phyloP scores from a whole-genome alignment of 1,140 invertebrate species.

The Ditylenchus dipsaci region DNA sequence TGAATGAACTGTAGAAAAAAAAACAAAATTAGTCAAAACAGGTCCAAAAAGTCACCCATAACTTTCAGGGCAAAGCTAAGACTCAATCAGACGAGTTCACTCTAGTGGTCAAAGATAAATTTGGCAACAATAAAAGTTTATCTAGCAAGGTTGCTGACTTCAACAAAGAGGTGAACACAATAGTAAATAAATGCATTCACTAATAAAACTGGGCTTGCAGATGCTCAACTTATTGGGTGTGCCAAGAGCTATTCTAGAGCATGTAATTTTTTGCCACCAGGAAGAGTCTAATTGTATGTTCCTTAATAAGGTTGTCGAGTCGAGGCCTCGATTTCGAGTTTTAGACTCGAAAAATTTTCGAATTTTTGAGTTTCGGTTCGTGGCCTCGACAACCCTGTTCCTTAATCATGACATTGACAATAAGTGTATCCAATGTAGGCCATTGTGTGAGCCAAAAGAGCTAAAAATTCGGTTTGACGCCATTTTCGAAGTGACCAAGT shows the following conservation, averaged over 20 bases:
- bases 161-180: constrained; percentile 64
- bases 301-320: too few species aligned
- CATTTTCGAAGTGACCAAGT: constrained; percentile 88
- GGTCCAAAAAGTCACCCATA: neutral
- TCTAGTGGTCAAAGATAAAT: constrained; percentile 60
- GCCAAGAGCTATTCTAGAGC: constrained; percentile 85
- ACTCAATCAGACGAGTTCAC: constrained; percentile 68
- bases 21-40: too few species aligned
- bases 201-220: constrained; percentile 56
- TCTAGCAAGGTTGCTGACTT: constrained; percentile 71
- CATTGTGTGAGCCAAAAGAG: constrained; percentile 83
- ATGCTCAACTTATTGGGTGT: constrained; percentile 68
- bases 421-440: constrained; percentile 63
- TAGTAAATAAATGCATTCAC: neutral
- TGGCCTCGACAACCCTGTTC: too few species aligned
- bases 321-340: too few species aligned
- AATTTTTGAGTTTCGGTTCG: too few species aligned
- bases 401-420: constrained; percentile 1
- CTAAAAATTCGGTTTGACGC: constrained; percentile 94
- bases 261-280: constrained; percentile 98
- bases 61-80: constrained; percentile 30
- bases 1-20: neutral
- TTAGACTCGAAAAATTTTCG: too few species aligned
- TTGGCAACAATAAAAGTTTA: constrained; percentile 60
- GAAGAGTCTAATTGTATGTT: constrained; percentile 94